A percentile compares a stretch with the other conserved stretches of the same genome.
Conservation (phyloP, 2,888 invertebrate genomes). For the Drosophila seclusa region DNA sequence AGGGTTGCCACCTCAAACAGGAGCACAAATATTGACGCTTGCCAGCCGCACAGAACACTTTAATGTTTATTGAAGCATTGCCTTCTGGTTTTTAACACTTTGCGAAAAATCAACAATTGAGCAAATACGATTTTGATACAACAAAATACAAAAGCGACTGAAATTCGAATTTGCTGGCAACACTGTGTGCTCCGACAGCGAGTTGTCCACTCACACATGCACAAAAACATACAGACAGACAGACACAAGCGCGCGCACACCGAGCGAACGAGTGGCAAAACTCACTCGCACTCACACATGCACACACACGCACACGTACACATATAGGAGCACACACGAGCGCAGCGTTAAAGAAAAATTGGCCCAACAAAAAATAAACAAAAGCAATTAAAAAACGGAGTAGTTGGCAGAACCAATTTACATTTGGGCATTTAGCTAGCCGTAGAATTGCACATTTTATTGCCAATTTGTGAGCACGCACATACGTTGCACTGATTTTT, state of each 20-base stretch:
- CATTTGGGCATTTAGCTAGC: conserved; percentile 43
- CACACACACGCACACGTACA: conserved; percentile 51
- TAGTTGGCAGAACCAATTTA: conserved; percentile 75
- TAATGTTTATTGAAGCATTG: background rate
- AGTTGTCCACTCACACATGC: conserved; percentile 46
- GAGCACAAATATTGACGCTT: conserved; percentile 25
- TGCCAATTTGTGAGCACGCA: conserved; percentile 33
- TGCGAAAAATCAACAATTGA: background rate
- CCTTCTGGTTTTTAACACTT: background rate
- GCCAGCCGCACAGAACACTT: background rate
- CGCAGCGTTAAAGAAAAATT: conserved; percentile 78
- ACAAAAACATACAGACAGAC: conserved; percentile 49
- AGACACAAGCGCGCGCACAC: conserved; percentile 74
- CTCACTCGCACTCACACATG: conserved; percentile 53
- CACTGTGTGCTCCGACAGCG: conserved; percentile 47
- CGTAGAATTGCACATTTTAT: conserved; percentile 65
- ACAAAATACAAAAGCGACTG: conserved; percentile 1
- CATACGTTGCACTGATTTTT: conserved; percentile 49
- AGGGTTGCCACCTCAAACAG: conserved; percentile 68
- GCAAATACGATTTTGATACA: conserved; percentile 1
- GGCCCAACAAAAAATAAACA: conserved; percentile 83
- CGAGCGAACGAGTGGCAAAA: conserved; percentile 67
- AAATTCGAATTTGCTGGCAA: conserved; percentile 48
- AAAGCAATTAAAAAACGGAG: conserved; percentile 82
- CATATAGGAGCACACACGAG: conserved; percentile 61